Base-by-base conservation (phyloP, 2,797 vertebrate species). In the Chloroceryle inda region DNA sequence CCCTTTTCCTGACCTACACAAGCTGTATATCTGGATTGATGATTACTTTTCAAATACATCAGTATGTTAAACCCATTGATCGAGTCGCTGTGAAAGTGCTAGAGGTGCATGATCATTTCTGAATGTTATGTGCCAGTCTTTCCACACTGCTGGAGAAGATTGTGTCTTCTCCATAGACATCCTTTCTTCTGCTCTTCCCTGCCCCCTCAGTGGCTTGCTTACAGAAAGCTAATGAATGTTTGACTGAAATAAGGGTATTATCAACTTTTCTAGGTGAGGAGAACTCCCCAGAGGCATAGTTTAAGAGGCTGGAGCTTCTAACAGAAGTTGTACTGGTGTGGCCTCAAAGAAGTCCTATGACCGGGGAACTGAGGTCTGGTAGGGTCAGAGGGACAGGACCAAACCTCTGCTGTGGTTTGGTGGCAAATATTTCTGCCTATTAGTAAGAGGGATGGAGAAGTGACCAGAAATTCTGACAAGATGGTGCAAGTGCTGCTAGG, bases 51-150 rank as follows among this genome's bases (percentile, higher is more conserved):
- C 58, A 75, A 18, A 83, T 56, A 27, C 40, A 69, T 56, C 35
- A 58, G 8, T 53, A 26, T 9, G 55, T 66, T 95, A 44, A 87
- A 69, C 31, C 50, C 52, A 33, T 76, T 69, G 71, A 95, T 86
- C 55, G 81, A 44, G 59, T 44, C 84, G 38, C 55, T 58, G 52
- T 76, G 59, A 67, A 93, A 88, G 13, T 63, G 31, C 52, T 81
- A 73, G 59, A 86, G 59, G 29, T 87, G 61, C 40, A 67, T 64
- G 91, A 56, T 91, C 87, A 88, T 93, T 92, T 35, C 75, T 75
- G 49, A 61, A 24, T 35, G 13, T 92, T 87, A 22, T 50, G 63
- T 94, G 83, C 59, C 68, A 92, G 26, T 85, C 84, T 93, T 82
- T 80, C 64, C 64, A 47, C 37, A 29, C 6, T 94, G n/a, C 59